phyloP scores from a whole-genome alignment of 2,888 invertebrate genomes.

The Eupithecia vulgata region DNA sequence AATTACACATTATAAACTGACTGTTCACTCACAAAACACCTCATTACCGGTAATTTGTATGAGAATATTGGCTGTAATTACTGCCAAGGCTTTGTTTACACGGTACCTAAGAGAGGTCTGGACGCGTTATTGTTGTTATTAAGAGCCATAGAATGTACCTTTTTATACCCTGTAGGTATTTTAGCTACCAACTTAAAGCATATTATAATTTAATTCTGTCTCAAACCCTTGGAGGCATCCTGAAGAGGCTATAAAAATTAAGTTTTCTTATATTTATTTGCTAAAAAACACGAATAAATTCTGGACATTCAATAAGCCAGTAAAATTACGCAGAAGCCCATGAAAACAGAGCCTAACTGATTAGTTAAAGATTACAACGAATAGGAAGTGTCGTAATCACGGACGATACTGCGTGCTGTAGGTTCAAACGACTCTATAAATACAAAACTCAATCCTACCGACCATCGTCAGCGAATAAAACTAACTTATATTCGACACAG shows the following conservation, averaged over 20 bases:
- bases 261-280: background rate
- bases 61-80: slow-evolving; percentile 33
- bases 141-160: slow-evolving; percentile 4
- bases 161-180: background rate
- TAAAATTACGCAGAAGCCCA: background rate
- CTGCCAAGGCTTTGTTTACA: slow-evolving; percentile 32
- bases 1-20: slow-evolving; percentile 33
- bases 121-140: background rate
- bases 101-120: slow-evolving; percentile 3
- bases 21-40: slow-evolving; percentile 33
- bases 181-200: background rate
- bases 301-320: background rate
- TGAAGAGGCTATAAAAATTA: background rate
- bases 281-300: background rate
- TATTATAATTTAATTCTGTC: background rate
- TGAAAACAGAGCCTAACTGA: slow-evolving; percentile 29
- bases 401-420: slow-evolving; percentile 39
- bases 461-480: slow-evolving; percentile 33
- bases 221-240: background rate
- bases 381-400: slow-evolving; percentile 42
- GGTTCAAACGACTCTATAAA: slow-evolving; percentile 42
- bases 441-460: slow-evolving; percentile 33
- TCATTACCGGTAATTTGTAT: slow-evolving; percentile 35
- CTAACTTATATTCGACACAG: slow-evolving; percentile 35
- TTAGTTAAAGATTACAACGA: slow-evolving; percentile 43